Percentiles rank a stretch among this genome's conserved stretches.
Evolutionary conservation across 2,113 vertebrate species (phyloP).

Genomic region (Nannospalax galili): DNA sequence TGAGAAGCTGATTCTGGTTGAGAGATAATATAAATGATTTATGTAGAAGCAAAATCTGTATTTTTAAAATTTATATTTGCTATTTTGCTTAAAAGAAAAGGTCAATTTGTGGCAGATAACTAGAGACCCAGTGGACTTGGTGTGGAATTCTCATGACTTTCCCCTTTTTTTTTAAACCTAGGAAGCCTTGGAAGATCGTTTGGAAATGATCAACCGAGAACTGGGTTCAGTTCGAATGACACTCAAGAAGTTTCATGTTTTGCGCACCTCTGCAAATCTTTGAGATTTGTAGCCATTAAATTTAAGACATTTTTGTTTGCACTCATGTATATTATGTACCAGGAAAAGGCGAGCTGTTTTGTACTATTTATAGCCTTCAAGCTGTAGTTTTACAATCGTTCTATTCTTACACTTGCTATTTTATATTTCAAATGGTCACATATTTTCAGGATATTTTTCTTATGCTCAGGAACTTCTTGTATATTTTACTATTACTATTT

Average conservation of each 20-base stretch:
- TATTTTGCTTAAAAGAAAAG: background rate
- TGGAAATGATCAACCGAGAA: slow-evolving; percentile 94
- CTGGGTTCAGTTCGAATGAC: slow-evolving; percentile 97
- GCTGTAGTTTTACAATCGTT: slow-evolving; percentile 83
- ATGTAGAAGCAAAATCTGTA: background rate
- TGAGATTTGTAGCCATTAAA: slow-evolving; percentile 84
- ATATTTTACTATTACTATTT: slow-evolving; percentile 87
- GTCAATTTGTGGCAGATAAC: background rate
- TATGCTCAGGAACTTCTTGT: slow-evolving; percentile 85
- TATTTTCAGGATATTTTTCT: slow-evolving; percentile 89
- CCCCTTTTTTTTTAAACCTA: slow-evolving; percentile 70
- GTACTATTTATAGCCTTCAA: slow-evolving; percentile 85
- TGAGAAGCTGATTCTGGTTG: background rate
- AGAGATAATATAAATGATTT: background rate
- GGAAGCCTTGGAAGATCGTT: slow-evolving; percentile 96
- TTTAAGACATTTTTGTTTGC: slow-evolving; percentile 82
- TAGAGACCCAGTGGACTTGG: background rate
- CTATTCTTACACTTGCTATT: slow-evolving; percentile 86
- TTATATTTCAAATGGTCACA: slow-evolving; percentile 87
- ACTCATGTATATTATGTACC: slow-evolving; percentile 86
- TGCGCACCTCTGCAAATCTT: slow-evolving; percentile 94
- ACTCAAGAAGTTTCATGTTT: slow-evolving; percentile 94
- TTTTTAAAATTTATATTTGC: background rate
- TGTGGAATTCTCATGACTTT: background rate
- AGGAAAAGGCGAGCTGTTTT: slow-evolving; percentile 85